These are phyloP conservation scores for Trachythela sp. DNA, from an alignment of 64 coral and sea anemone genomes.

Conservation along the genomic window DNA sequence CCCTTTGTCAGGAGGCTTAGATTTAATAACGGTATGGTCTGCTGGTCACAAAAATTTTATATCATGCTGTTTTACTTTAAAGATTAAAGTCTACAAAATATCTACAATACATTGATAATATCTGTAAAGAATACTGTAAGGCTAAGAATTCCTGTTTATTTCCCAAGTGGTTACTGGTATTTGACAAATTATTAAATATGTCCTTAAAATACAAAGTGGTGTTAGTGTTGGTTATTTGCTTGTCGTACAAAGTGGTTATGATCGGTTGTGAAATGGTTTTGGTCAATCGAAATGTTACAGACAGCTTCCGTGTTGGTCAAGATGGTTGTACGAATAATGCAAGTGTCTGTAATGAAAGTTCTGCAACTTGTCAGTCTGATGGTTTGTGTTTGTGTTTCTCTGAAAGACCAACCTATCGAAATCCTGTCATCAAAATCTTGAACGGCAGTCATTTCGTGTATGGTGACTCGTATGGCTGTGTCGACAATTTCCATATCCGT, in stretches of 20 bases:
- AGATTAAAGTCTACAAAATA: not conserved
- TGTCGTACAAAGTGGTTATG: not conserved
- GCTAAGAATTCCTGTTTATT: no score
- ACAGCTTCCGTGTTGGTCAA: slow-evolving; percentile 9
- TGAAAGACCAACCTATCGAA: not conserved
- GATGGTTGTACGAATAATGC: not conserved
- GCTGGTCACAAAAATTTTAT: not conserved
- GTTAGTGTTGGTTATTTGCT: not conserved
- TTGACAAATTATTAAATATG: not conserved
- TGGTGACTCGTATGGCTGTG: not conserved
- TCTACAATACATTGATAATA: no score
- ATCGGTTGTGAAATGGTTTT: not conserved
- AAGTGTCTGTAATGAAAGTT: not conserved
- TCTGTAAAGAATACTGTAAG: no score
- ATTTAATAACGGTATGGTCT: not conserved
- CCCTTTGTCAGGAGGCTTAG: not conserved
- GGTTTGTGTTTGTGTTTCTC: not conserved
- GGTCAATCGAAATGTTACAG: not conserved
- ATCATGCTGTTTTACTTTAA: not conserved
- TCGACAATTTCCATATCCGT: not conserved
- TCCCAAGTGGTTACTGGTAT: not conserved
- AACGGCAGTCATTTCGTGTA: not conserved
- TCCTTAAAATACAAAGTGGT: not conserved
- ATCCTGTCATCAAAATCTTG: not conserved
- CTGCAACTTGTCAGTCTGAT: not conserved